Base-by-base conservation (phyloP, 2,888 invertebrate species). In the Ophioninae sp. region DNA sequence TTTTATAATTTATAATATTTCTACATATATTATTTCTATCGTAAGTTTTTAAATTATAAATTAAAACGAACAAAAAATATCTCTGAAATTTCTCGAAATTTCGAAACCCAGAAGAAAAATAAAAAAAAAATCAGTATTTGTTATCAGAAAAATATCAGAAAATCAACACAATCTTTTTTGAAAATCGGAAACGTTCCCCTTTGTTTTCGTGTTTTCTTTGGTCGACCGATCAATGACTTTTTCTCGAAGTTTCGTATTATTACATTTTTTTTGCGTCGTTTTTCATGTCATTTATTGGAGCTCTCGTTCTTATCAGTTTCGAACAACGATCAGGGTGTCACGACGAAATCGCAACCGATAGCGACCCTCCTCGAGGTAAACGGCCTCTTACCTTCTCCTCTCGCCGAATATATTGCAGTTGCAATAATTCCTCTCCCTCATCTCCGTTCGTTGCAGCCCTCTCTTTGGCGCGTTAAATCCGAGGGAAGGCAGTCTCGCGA, bases 301-400 rank as follows among this genome's bases (percentile, higher is more conserved):
- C 69, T 69, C 39, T 61, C 22, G 44, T 64, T 23, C 81, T 81
- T 83, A 81, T 75, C 81, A 68, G 30, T 23, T 73, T 75, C 58
- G 61, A 44, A 72, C 76, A 75, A 74, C 85, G 83, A 82, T 84
- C 83, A 84, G 64, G 75, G 79, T 73, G 67, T 64, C 65, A 83
- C 84, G 79, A 75, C 86, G 79, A 86, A 88, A 88, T 88, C 87
- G 88, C 87, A 87, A 87, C 87, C 88, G 89, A 89, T 89, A 89
- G 87, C 88, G 86, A 85, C 6, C 77, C 20, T 23, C 65, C 82
- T 75, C 85, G 88, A 86, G 88, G 87, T 87, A 87, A 89, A 88
- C 86, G 88, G 87, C 88, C 88, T 88, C 78, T 86, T 83, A 78
- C 39, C 76, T 79, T 79, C 68, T 79, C 74, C 22, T 65, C 68